Evolutionary conservation across 2,797 vertebrate species (phyloP), one percentile per base, ranked within the genome.

Genomic region (Toxotes lorentzi): DNA sequence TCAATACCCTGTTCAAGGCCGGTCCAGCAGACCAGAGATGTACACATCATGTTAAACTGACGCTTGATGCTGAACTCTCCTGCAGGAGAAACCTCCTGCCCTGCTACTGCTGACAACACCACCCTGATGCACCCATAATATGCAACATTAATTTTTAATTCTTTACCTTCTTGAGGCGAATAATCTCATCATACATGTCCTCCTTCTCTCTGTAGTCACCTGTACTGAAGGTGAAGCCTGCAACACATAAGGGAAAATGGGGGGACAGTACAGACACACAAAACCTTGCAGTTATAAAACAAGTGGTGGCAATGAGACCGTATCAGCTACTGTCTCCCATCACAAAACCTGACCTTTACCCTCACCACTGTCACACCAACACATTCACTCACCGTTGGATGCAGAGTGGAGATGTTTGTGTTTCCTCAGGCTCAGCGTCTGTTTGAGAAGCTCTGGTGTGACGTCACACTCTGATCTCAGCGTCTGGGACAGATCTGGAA

Each of bases 101-200:
- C 62, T 6, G 10, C 56, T 65, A 0, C 21, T 21, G 27, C 19
- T 43, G 48, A 62, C 17, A 27, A 35, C 54, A 56, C 19, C 24
- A 68, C 58, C 7, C 21, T 58, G n/a, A 34, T 6, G 4, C 16
- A 32, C 24, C 9, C 7, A n/a, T n/a, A n/a, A n/a, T 40, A 9
- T 1, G 53, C 10, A 9, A 11, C 5, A 51, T 24, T 12, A 1
- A 59, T 35, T 61, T 16, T 58, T 58, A 35, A 17, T 6, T 34
- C 6, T 47, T 68, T 88, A 98, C 98, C 97, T 98, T 98, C 86
- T 98, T 99, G 58, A 99, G 87, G 70, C 95, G 96, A 30, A 98
- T 95, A 59, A 99, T 98, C 92, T 99, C 97, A 51, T 97, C 95
- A 19, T 98, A 97, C 97, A 99, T 98, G 76, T 97, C 97, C 86